Evolutionary conservation across 2,113 vertebrate species (phyloP).

Genomic region (Zosterops borbonicus): DNA sequence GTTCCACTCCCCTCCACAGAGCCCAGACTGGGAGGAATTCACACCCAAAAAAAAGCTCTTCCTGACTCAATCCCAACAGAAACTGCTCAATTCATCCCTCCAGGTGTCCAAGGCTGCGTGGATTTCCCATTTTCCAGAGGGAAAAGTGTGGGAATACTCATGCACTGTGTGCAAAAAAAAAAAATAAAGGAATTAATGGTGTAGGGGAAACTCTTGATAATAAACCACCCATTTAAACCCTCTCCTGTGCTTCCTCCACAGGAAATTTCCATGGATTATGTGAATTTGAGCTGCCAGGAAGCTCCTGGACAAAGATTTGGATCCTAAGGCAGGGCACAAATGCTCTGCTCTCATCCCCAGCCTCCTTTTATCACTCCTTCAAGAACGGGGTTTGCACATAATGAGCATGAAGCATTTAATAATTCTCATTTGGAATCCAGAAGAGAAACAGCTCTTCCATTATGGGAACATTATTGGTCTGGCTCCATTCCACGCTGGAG

Average conservation of each 20-base stretch:
- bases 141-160: accelerated
- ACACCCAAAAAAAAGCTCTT: background rate
- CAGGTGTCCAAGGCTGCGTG: background rate
- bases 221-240: background rate
- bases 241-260: background rate
- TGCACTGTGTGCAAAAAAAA: background rate
- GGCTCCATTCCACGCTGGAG: background rate
- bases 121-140: background rate
- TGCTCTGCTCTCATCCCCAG: background rate
- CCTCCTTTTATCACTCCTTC: background rate
- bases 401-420: background rate
- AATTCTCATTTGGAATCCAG: background rate
- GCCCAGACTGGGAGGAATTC: background rate
- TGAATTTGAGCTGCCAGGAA: background rate
- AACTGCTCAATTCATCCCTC: background rate
- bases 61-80: background rate
- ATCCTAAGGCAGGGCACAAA: background rate
- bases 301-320: background rate
- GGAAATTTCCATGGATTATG: background rate
- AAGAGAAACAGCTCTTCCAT: constrained; percentile 11
- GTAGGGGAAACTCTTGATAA: background rate
- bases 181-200: background rate
- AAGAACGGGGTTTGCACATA: background rate
- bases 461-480: background rate
- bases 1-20: background rate